Conservation (phyloP, 2,888 invertebrate species). For the Agriotes lineatus region DNA sequence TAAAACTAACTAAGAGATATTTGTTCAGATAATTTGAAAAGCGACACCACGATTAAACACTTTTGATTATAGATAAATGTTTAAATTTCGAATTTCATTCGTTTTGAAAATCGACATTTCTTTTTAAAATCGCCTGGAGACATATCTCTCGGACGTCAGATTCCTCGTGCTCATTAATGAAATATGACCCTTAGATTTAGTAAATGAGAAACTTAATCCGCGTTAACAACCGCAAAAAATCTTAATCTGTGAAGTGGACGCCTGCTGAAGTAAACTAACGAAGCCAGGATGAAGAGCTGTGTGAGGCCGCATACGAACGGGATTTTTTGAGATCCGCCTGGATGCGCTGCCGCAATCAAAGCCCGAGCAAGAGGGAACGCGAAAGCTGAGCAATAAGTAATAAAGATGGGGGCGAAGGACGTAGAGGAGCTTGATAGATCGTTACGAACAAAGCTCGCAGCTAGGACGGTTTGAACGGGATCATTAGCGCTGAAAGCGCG, state of each 20-base stretch:
- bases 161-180: no score
- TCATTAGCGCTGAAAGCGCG: conserved; percentile 48
- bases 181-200: no score
- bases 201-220: no score
- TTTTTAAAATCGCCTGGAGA: no score
- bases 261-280: conserved; percentile 25
- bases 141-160: no score
- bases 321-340: neutral
- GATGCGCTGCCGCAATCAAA: neutral
- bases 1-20: no score
- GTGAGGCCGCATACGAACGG: conserved; percentile 2
- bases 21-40: no score
- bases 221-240: no score
- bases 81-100: no score
- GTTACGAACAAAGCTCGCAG: conserved; percentile 30
- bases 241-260: conserved; percentile 18
- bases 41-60: no score
- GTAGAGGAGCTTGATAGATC: conserved; percentile 14
- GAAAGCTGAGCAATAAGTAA: neutral
- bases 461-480: conserved; percentile 32
- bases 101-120: no score
- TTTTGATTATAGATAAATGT: no score
- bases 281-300: neutral
- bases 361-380: neutral
- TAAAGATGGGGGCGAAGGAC: conserved; percentile 15